Evolutionary conservation across 2,113 vertebrate genomes (phyloP).

Genomic region (Maccullochella peelii): DNA sequence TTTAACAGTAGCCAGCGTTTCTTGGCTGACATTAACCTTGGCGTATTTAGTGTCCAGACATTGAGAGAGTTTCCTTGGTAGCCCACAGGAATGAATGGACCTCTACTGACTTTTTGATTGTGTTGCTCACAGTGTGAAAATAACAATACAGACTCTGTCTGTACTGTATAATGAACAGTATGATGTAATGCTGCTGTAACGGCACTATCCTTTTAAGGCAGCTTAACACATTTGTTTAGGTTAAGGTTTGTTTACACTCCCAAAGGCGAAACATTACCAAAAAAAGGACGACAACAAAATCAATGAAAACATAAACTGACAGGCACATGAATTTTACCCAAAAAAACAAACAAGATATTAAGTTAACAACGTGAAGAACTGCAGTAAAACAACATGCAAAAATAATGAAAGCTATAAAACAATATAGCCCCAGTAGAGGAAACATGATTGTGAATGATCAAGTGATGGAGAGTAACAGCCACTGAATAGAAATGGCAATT

Average conservation of each 20-base stretch:
- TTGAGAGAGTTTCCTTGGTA: slow-evolving; percentile 12
- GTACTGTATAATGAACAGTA: background rate
- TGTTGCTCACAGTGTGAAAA: slow-evolving; percentile 10
- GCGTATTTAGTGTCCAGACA: background rate
- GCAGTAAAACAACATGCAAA: slow-evolving; percentile 49
- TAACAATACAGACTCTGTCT: background rate
- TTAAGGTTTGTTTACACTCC: slow-evolving; percentile 7
- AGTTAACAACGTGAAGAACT: slow-evolving; percentile 45
- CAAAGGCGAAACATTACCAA: background rate
- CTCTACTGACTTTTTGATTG: slow-evolving; percentile 6
- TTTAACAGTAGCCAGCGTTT: slow-evolving; percentile 4
- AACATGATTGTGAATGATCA: slow-evolving; percentile 39
- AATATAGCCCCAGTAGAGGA: slow-evolving; percentile 23
- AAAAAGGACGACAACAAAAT: background rate
- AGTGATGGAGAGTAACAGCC: slow-evolving; percentile 40
- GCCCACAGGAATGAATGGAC: slow-evolving; percentile 6
- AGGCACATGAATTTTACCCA: slow-evolving; percentile 2
- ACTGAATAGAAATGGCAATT: slow-evolving; percentile 51
- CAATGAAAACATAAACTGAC: background rate
- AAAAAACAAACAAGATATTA: slow-evolving; percentile 49
- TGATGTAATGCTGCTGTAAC: slow-evolving; percentile 24
- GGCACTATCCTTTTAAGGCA: background rate
- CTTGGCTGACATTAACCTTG: slow-evolving; percentile 12
- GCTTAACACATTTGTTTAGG: slow-evolving; percentile 16
- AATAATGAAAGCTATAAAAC: slow-evolving; percentile 66